Percentiles rank a stretch among this genome's conserved stretches.
phyloP scores from a whole-genome alignment of 2,888 invertebrate genomes.

The Deilephila porcellus region DNA sequence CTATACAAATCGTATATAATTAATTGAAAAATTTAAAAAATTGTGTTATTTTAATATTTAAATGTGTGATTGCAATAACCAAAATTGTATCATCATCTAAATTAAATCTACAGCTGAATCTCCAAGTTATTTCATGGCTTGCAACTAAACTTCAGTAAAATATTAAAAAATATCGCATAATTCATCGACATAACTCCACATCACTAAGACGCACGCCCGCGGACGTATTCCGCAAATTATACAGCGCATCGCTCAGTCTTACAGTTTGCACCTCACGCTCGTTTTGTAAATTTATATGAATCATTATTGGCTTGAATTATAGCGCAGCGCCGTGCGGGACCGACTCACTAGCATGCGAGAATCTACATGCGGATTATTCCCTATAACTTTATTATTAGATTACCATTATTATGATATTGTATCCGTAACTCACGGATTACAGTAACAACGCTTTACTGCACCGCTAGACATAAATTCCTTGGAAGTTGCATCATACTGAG shows the following conservation, averaged over 20 bases:
- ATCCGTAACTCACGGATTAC: constrained; percentile 26
- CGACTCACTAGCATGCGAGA: constrained; percentile 53
- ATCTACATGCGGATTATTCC: constrained; percentile 47
- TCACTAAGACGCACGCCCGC: constrained; percentile 60
- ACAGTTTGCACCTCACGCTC: constrained; percentile 75
- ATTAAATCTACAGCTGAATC: too few species aligned
- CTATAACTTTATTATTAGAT: constrained; percentile 44
- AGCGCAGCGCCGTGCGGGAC: constrained; percentile 63
- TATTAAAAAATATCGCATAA: not conserved
- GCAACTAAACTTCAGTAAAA: not conserved
- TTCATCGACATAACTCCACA: constrained; percentile 33
- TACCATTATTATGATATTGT: constrained; percentile 39
- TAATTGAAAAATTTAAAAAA: too few species aligned
- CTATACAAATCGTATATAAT: too few species aligned
- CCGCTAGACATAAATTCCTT: not conserved
- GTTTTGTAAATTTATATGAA: constrained; percentile 76
- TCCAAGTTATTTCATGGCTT: not conserved
- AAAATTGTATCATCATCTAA: too few species aligned
- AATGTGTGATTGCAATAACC: not conserved
- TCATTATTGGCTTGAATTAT: constrained; percentile 75
- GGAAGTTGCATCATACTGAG: not conserved
- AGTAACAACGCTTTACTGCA: not conserved
- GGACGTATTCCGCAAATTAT: constrained; percentile 69
- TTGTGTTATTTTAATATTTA: too few species aligned
- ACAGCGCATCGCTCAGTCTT: constrained; percentile 66